Evolutionary conservation across 2,113 vertebrate genomes (phyloP), one percentile per base, ranked within the genome.

Genomic region (Pipa parva): DNA sequence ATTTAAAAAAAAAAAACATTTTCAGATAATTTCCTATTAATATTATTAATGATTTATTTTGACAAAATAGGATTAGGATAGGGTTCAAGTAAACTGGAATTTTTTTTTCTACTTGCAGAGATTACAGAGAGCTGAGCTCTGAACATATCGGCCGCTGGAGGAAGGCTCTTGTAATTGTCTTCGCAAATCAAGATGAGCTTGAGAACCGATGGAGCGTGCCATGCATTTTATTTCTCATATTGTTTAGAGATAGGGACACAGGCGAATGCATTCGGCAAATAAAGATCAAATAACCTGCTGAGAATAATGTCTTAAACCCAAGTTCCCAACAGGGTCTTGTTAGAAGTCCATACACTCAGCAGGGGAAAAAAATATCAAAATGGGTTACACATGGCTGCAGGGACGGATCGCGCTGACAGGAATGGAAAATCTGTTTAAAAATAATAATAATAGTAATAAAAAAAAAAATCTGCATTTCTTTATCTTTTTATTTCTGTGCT

Each of bases 291-390:
- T 85, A 82, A 83, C 84, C 86, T 77, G 76, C 85, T 80, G 85
- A 88, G 86, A 88, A 83, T 86, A 81, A 84, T 85, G 84, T 87
- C 89, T 87, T 86, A 87, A 86, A 80, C 78, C 79, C 33, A 56
- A 79, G 78, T 81, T 83, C 77, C 81, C 83, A 81, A 84, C 80
- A 81, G 82, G 84, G 82, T 83, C 81, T 85, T 74, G 79, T 85
- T 85, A 87, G 85, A 85, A 81, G 78, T 80, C 79, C 80, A 79
- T 74, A 85, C 83, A 83, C 79, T 83, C 81, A 18, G 72, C 79
- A 79, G 81, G 48, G 33, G 13, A 60, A 52, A 70, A 45, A 61
- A 28, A 42, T 24, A 13, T 46, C 48, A 79, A 78, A 80, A 87
- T 85, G 79, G 77, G 85, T 85, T 87, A 87, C 77, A 77, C 82